phyloP scores from a whole-genome alignment of 1,140 invertebrate species.

The Drosophila melanogaster region Release_6_plus_ISO1_MT NT_037436.4:21799501-21800000 shows the following conservation, averaged over 20 bases:
- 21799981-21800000: not conserved
- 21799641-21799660: constrained; percentile 20
- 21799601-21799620: constrained; percentile 23
- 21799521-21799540: constrained; percentile 80
- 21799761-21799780: not conserved
- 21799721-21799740: too few relatives aligned
- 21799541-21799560: constrained; percentile 75
- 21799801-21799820: too few relatives aligned
- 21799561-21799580: constrained; percentile 70
- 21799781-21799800: too few relatives aligned
- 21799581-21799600: constrained; percentile 58
- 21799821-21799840: not conserved
- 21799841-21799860: not conserved
- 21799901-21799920: too few relatives aligned
- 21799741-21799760: not conserved
- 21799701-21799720: constrained; percentile 18
- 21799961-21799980: too few relatives aligned
- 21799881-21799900: too few relatives aligned
- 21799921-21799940: not conserved
- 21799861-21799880: too few relatives aligned
- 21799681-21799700: constrained; percentile 18
- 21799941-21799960: not conserved
- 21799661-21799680: constrained; percentile 8
- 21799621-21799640: constrained; percentile 45
- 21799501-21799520: constrained; percentile 83